A percentile compares a stretch with the other conserved stretches of the same genome.
Evolutionary conservation across 2,113 vertebrate species (phyloP).

Genomic region (Prinia subflava): DNA sequence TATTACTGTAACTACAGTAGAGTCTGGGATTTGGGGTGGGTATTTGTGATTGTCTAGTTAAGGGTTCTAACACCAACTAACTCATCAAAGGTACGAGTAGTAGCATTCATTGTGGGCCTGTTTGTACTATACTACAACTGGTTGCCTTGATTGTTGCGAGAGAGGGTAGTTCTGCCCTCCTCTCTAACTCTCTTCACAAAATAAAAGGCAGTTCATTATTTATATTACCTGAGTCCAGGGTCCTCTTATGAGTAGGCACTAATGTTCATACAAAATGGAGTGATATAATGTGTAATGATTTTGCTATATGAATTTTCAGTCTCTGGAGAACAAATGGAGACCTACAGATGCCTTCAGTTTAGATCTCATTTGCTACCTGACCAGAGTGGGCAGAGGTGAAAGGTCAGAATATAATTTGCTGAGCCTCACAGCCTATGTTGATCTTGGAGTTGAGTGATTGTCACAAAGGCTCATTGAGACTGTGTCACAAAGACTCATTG

Average conservation of each 20-base stretch:
- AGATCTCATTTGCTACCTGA: conserved; percentile 61
- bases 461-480: conserved; percentile 19
- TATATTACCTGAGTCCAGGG: conserved; percentile 71
- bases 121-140: background rate
- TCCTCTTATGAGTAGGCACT: conserved; percentile 64
- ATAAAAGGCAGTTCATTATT: conserved; percentile 73
- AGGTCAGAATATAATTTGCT: conserved; percentile 47
- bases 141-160: background rate
- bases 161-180: background rate
- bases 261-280: conserved; percentile 68
- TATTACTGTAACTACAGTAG: conserved; percentile 72
- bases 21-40: conserved; percentile 44
- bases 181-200: conserved; percentile 47
- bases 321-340: conserved; percentile 50
- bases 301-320: conserved; percentile 69
- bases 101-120: background rate
- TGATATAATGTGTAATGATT: conserved; percentile 71
- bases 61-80: background rate
- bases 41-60: conserved; percentile 66
- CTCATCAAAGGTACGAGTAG: background rate
- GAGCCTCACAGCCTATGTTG: conserved; percentile 8
- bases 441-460: conserved; percentile 10
- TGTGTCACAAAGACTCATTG: background rate
- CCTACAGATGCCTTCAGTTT: conserved; percentile 51
- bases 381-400: conserved; percentile 56